Evolutionary conservation across 1,140 invertebrate species (phyloP).

Genomic region (Antheraea pernyi): DNA sequence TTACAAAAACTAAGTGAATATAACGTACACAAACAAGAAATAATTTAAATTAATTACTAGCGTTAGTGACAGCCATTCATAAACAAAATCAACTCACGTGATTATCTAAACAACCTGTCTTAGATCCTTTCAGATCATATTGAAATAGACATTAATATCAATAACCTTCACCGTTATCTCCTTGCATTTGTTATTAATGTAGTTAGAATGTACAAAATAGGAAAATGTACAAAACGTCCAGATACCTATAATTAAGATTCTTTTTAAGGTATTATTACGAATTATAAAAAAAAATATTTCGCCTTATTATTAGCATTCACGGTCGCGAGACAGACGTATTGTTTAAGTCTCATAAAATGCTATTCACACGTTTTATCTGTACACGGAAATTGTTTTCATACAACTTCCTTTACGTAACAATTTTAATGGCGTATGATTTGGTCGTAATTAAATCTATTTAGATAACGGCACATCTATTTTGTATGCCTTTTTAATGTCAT

Average conservation of each 20-base stretch:
- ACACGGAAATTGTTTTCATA: not conserved
- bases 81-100: not conserved
- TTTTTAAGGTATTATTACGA: not conserved
- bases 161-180: conserved; percentile 19
- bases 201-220: not conserved
- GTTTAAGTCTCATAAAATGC: not conserved
- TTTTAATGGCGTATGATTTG: not conserved
- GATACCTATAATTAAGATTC: not conserved
- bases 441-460: not conserved
- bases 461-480: not conserved
- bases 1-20: too few relatives aligned
- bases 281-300: not conserved
- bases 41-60: too few relatives aligned
- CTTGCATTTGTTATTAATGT: conserved; percentile 2
- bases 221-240: not conserved
- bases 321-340: not conserved
- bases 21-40: too few relatives aligned
- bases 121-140: conserved; percentile 10
- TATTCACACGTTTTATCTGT: not conserved
- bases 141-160: conserved; percentile 26
- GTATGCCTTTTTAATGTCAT: too few relatives aligned
- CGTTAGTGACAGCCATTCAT: not conserved
- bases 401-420: not conserved
- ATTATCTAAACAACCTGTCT: conserved; percentile 8
- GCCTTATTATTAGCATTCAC: not conserved